Evolutionary conservation across 2,113 vertebrate species (phyloP), one percentile per base, ranked within the genome.

Genomic region (Gambusia affinis): DNA sequence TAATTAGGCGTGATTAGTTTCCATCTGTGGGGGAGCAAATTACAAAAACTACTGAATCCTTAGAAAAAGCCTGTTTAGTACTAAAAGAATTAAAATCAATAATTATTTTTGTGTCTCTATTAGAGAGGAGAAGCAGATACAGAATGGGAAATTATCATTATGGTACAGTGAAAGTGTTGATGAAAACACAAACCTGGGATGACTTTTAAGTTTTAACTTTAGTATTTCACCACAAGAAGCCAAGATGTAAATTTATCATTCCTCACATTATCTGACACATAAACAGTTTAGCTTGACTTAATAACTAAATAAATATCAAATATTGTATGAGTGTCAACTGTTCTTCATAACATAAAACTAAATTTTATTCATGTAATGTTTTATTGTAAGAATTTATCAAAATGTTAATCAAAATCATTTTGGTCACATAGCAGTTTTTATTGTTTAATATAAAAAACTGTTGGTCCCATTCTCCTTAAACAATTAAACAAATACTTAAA

Each of bases 1-100:
- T 70, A 70, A 86, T 88, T 51, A 79, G 12, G 14, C 60, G 72
- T 86, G 68, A 89, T 83, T 83, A 24, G 72, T 17, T 27, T 27
- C 64, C 33, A 44, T 5, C 29, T 10, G 12, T 29, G n/a, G 12
- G 19, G 12, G 27, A 51, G 51, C 15, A 27, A 27, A 27, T 27
- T 27, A 27, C 27, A 12, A 54, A 51, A 57, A 24, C 8, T 10
- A 10, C 24, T 57, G 51, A 57, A 57, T n/a, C 51, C 24, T 57
- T n/a, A 54, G 22, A 2, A 22, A 54, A 54, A 19, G 5, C 47
- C 47, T 22, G 6, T 22, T 54, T 54, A 2, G 14, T 42, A 15
- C 39, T 42, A 15, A 42, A 51, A 17, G 19, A 19, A 22, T 5
- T 7, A 22, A 22, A 63, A 42, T 0, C 30, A 61, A 76, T 60